Evolutionary conservation across 2,797 vertebrate genomes (phyloP).

Genomic region (Cyclopterus lumpus): DNA sequence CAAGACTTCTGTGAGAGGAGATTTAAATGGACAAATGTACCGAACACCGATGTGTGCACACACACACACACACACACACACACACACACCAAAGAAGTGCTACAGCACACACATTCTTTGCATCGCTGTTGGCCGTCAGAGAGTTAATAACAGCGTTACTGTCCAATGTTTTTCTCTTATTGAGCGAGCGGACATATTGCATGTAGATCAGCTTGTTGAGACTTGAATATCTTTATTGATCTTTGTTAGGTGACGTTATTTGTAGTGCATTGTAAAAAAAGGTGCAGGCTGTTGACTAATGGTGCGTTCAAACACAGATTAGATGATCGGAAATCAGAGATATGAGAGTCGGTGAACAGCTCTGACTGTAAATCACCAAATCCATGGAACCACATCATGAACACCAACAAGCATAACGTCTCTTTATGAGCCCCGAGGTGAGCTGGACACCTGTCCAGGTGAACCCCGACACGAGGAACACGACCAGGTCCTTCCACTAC

Average conservation of each 20-base stretch:
- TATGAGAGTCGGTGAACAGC: background rate
- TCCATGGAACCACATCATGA: too few relatives aligned
- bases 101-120: background rate
- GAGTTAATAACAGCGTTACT: background rate
- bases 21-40: background rate
- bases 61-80: too few relatives aligned
- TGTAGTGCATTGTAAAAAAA: background rate
- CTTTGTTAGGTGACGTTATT: background rate
- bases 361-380: background rate
- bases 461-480: too few relatives aligned
- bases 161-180: background rate
- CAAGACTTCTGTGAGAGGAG: background rate
- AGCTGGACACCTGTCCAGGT: too few relatives aligned
- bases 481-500: too few relatives aligned
- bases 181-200: background rate
- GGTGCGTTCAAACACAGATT: background rate
- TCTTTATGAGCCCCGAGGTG: too few relatives aligned
- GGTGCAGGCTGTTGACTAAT: background rate
- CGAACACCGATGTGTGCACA: too few relatives aligned
- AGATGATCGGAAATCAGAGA: conserved; percentile 1
- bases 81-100: background rate
- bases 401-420: background rate
- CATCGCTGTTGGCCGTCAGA: background rate
- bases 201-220: background rate
- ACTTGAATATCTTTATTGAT: background rate